A percentile compares a stretch with the other conserved stretches of the same genome.
Evolutionary conservation across 1,140 invertebrate genomes (phyloP).

Genomic region (Hirudo medicinalis): DNA sequence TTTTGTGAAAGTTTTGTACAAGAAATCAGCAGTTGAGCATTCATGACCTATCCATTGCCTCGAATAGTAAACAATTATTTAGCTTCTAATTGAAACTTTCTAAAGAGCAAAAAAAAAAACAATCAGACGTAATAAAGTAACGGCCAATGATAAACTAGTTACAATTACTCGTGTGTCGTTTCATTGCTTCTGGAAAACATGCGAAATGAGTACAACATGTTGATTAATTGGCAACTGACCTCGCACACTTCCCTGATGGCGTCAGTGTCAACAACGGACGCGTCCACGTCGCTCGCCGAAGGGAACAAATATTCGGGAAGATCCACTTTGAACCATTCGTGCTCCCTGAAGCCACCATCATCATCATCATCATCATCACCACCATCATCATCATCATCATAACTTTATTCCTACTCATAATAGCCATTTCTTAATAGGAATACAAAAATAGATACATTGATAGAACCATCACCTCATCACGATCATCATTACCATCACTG

Average conservation of each 20-base stretch:
- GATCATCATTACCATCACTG: too few species aligned
- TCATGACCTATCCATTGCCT: too few species aligned
- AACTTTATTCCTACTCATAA: too few species aligned
- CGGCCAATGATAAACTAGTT: not conserved
- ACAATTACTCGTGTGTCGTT: not conserved
- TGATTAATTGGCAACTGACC: slow-evolving; percentile 34
- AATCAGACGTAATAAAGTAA: not conserved
- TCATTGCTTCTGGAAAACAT: not conserved
- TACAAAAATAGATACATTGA: too few species aligned
- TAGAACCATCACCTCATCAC: too few species aligned
- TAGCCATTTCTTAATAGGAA: too few species aligned
- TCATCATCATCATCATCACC: too few species aligned
- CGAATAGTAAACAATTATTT: too few species aligned
- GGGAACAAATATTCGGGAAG: slow-evolving; percentile 91
- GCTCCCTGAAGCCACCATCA: slow-evolving; percentile 49
- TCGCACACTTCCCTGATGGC: slow-evolving; percentile 80
- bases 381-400: too few species aligned
- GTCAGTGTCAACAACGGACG: slow-evolving; percentile 90
- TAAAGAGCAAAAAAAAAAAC: not conserved
- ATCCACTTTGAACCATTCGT: slow-evolving; percentile 98
- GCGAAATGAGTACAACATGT: not conserved
- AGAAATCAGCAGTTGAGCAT: too few species aligned
- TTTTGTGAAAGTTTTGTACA: too few species aligned
- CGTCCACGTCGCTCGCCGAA: slow-evolving; percentile 85
- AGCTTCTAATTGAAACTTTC: too few species aligned